Evolutionary conservation across 2,888 invertebrate species (phyloP).

Genomic region (Tetheella fluctuosa): DNA sequence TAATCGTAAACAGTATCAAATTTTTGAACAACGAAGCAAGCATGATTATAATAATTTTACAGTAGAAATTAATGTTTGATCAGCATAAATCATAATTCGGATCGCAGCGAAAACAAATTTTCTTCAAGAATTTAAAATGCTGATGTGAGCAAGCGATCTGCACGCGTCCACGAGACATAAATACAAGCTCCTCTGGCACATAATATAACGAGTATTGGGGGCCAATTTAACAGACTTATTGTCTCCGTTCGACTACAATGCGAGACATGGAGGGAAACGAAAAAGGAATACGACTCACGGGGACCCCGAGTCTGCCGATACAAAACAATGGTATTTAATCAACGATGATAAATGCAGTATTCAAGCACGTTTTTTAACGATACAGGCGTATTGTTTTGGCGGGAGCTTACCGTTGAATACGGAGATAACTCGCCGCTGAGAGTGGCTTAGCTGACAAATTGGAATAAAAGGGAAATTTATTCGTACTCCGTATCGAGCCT

Average conservation of each 20-base stretch:
- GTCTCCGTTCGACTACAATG: slow-evolving; percentile 79
- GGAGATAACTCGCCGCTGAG: slow-evolving; percentile 81
- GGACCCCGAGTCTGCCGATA: slow-evolving; percentile 77
- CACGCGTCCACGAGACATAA: slow-evolving; percentile 64
- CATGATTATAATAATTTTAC: no score
- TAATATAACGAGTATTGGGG: slow-evolving; percentile 73
- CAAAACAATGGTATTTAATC: slow-evolving; percentile 85
- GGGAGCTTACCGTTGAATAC: slow-evolving; percentile 81
- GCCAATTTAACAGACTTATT: slow-evolving; percentile 84
- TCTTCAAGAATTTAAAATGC: slow-evolving; percentile 20
- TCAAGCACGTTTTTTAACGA: slow-evolving; percentile 83
- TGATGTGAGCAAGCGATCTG: slow-evolving; percentile 52
- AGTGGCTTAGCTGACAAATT: slow-evolving; percentile 84
- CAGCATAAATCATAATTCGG: neutral
- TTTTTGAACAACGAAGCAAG: no score
- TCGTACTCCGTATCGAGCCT: slow-evolving; percentile 65
- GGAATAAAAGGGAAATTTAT: slow-evolving; percentile 84
- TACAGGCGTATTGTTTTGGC: slow-evolving; percentile 83
- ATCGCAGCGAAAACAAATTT: slow-evolving; percentile 57
- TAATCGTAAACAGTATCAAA: no score
- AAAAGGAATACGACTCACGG: slow-evolving; percentile 73
- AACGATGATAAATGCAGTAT: slow-evolving; percentile 84
- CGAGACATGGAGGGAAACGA: slow-evolving; percentile 71
- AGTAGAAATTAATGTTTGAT: no score
- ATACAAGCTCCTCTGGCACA: slow-evolving; percentile 63